phyloP scores from a whole-genome alignment of 2,888 invertebrate species.

The Agrenia bidenticulata region DNA sequence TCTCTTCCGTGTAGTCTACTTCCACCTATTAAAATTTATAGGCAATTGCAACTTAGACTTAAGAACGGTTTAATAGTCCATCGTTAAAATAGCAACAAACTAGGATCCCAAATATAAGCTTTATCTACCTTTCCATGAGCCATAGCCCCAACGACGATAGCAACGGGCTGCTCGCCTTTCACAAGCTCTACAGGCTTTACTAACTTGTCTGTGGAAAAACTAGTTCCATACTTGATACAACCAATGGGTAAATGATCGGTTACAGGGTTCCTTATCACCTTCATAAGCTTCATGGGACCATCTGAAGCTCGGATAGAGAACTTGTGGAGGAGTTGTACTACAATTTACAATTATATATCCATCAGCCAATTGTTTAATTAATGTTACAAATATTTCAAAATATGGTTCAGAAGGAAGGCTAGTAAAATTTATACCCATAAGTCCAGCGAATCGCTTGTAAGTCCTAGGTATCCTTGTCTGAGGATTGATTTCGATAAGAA shows the following conservation, averaged over 20 bases:
- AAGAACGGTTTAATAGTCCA: background rate
- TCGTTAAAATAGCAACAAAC: background rate
- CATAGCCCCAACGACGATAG: slow-evolving; percentile 92
- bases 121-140: slow-evolving; percentile 86
- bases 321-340: slow-evolving; percentile 95
- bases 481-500: slow-evolving; percentile 92
- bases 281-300: slow-evolving; percentile 82
- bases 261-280: slow-evolving; percentile 96
- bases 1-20: slow-evolving; percentile 84
- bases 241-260: slow-evolving; percentile 93
- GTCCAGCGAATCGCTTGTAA: slow-evolving; percentile 92
- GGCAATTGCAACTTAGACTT: slow-evolving; percentile 10
- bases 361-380: slow-evolving; percentile 2
- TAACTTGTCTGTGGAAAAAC: slow-evolving; percentile 78
- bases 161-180: slow-evolving; percentile 75
- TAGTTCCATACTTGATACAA: slow-evolving; percentile 83
- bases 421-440: slow-evolving; percentile 86
- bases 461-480: slow-evolving; percentile 96
- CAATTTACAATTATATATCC: slow-evolving; percentile 60
- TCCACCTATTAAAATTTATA: slow-evolving; percentile 59
- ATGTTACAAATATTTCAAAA: background rate
- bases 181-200: slow-evolving; percentile 73
- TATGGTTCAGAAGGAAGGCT: background rate
- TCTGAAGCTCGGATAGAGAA: slow-evolving; percentile 88
- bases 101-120: slow-evolving; percentile 1